Evolutionary conservation across 2,888 invertebrate species (phyloP).

Genomic region (Azorinus chamasolen): DNA sequence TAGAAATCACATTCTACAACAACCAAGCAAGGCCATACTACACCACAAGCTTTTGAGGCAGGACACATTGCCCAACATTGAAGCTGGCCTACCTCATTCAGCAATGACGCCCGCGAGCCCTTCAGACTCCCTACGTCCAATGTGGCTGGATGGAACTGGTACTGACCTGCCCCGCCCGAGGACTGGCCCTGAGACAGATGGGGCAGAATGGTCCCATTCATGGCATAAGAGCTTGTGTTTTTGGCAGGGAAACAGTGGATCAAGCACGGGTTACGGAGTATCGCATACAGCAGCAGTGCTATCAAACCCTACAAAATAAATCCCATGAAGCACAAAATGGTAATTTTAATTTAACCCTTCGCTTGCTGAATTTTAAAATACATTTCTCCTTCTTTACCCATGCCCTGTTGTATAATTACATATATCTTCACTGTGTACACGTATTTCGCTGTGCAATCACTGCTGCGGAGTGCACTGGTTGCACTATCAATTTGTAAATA

Average conservation of each 20-base stretch:
- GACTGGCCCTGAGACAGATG: constrained; percentile 46
- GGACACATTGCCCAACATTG: background rate
- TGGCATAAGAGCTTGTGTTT: constrained; percentile 72
- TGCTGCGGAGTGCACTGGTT: no score
- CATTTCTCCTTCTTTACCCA: no score
- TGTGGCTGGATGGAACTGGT: constrained; percentile 62
- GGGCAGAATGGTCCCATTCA: constrained; percentile 57
- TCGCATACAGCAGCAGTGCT: constrained; percentile 77
- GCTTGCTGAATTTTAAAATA: no score
- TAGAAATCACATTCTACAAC: no score
- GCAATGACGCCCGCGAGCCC: constrained; percentile 78
- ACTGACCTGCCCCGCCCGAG: constrained; percentile 50
- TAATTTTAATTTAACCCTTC: no score
- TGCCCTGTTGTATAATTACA: no score
- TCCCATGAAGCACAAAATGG: no score
- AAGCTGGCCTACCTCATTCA: constrained; percentile 77
- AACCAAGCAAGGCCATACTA: no score
- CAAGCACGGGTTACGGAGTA: constrained; percentile 80
- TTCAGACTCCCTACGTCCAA: constrained; percentile 75
- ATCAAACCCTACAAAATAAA: constrained; percentile 75
- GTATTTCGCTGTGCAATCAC: no score
- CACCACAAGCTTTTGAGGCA: no score
- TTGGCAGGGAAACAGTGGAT: constrained; percentile 74
- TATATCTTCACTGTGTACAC: no score
- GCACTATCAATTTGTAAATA: no score